Conservation (phyloP, 2,888 invertebrate genomes). For the Lottia scabra region DNA sequence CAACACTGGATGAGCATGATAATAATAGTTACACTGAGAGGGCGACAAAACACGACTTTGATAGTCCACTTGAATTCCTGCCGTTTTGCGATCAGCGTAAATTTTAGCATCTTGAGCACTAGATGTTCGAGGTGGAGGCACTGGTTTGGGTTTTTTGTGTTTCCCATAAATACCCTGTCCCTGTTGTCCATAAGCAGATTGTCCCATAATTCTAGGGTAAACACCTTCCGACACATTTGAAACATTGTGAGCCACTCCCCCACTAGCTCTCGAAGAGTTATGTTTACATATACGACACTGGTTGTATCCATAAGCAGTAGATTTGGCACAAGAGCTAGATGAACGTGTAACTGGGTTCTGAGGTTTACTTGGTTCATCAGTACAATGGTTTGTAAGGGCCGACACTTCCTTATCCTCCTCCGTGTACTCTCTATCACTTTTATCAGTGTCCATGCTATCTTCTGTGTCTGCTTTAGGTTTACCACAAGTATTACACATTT, state of each 20-base stretch:
- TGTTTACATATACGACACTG: conserved; percentile 1
- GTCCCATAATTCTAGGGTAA: not conserved
- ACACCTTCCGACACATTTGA: not conserved
- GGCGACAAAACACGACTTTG: not conserved
- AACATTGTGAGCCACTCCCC: not conserved
- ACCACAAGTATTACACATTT: conserved; percentile 31
- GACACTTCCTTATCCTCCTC: conserved; percentile 58
- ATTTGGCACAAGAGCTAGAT: conserved; percentile 1
- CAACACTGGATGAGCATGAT: not conserved
- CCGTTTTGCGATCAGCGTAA: not conserved
- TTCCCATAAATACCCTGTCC: not conserved
- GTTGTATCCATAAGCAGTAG: not conserved
- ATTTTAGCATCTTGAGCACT: not conserved
- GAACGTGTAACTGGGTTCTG: conserved; percentile 12
- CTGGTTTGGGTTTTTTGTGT: conserved; percentile 16
- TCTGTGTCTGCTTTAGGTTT: conserved; percentile 26
- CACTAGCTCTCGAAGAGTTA: not conserved
- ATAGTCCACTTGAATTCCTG: not conserved
- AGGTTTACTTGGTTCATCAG: conserved; percentile 1
- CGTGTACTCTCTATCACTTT: conserved; percentile 42
- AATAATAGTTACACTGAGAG: not conserved
- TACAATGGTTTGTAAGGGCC: conserved; percentile 41
- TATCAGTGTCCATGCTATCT: conserved; percentile 26
- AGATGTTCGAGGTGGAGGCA: conserved; percentile 16
- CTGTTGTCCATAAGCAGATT: not conserved